A percentile compares a stretch with the other conserved stretches of the same genome.
These are phyloP conservation scores for Cantharis rufa DNA, from an alignment of 2,888 invertebrate genomes.

Conservation along the genomic window DNA sequence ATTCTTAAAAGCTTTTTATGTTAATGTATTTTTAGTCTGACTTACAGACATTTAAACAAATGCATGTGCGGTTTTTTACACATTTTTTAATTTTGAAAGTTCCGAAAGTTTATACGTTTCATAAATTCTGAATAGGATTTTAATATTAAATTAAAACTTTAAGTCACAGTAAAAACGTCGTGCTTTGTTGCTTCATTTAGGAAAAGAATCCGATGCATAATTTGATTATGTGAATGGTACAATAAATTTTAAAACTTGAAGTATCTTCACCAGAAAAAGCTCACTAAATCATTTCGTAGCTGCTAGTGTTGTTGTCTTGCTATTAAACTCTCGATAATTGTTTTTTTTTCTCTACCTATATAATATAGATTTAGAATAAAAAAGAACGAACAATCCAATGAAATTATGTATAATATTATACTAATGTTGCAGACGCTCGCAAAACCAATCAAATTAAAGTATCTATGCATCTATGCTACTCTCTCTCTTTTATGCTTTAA, in stretches of 20 bases:
- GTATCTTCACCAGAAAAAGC: background rate
- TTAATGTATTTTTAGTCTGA: background rate
- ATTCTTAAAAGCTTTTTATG: background rate
- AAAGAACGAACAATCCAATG: too few species aligned
- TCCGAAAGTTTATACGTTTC: background rate
- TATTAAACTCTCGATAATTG: too few species aligned
- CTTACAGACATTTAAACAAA: background rate
- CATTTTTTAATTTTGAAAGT: background rate
- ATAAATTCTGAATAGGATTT: background rate
- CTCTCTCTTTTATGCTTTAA: too few species aligned
- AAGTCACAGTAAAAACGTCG: background rate
- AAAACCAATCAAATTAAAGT: too few species aligned
- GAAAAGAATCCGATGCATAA: background rate
- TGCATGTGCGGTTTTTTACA: background rate
- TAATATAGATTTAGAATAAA: too few species aligned
- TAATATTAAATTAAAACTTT: background rate
- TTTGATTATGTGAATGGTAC: background rate
- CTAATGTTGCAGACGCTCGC: too few species aligned
- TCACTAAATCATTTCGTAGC: background rate
- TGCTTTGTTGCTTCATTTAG: background rate
- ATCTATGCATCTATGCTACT: too few species aligned
- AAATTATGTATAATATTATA: too few species aligned
- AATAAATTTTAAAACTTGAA: background rate
- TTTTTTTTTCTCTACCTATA: too few species aligned
- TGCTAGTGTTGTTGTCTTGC: background rate